Evolutionary conservation across 1,140 invertebrate genomes (phyloP), one percentile per base, ranked within the genome.

Genomic region (Solenopsis invicta): DNA sequence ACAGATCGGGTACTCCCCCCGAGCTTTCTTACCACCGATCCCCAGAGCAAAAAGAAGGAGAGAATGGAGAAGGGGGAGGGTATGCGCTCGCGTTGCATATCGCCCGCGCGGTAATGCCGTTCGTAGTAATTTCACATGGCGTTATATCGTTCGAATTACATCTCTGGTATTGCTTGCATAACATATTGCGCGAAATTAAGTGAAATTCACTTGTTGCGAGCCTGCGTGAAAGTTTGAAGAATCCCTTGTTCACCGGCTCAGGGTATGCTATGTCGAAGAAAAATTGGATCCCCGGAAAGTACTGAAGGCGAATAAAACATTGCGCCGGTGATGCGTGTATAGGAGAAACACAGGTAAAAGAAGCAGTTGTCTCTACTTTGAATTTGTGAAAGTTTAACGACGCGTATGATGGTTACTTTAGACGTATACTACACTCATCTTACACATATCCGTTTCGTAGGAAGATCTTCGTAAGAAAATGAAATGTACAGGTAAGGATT

Each of bases 1-100:
- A 88, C 90, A 89, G 90, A 89, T 88, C 90, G 76, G 82, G 84
- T 74, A 67, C 59, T 81, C 87, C 61, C 59, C 61, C 84, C 77
- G 50, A 80, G 29, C 72, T 67, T 64, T 84, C 78, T 87, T 84
- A 76, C 78, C 54, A 54, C 50, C 61, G 45, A 69, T 64, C 71
- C 54, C 87, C 4, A 8, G 52, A 18, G 52, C 67, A 69, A 77
- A 77, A 85, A 71, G 72, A 64, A 77, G 50, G 71, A 54, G 34
- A 62, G 34, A 61, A 50, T 9, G 48, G 66, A 16, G 52, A 64
- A 24, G 6, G 56, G 37, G 41, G 41, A 1, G 2, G 29, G 29
- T 29, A 8, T 41, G 5, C 59, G 74, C 41, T n/a, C 48, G 61
- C 56, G 74, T 78, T 78, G 59, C 72, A 78, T 64, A 76, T 29